Conservation (phyloP, 2,113 vertebrate genomes). For the Coracopsis vasa region DNA sequence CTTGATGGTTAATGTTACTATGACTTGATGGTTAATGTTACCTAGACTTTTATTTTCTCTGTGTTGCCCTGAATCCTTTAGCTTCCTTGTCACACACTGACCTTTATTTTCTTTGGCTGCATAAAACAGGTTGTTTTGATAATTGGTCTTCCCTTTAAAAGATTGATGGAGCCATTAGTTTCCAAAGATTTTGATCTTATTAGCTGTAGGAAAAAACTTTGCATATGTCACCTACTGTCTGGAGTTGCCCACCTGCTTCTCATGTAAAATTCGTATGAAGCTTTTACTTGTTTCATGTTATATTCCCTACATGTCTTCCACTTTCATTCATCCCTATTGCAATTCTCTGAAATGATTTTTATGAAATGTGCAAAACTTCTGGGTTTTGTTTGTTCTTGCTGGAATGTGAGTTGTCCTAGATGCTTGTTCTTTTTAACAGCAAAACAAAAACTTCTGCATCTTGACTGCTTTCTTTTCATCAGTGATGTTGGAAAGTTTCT, state of each 20-base stretch:
- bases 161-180: not conserved
- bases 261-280: not conserved
- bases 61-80: not conserved
- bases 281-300: not conserved
- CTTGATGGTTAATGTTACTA: not conserved
- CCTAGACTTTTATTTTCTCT: not conserved
- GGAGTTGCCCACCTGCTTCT: not conserved
- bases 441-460: conserved; percentile 47
- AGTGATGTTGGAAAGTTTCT: conserved; percentile 34
- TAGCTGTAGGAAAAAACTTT: not conserved
- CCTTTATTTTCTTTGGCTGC: not conserved
- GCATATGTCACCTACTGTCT: fast-evolving
- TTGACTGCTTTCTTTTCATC: conserved; percentile 42
- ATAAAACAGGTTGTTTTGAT: not conserved
- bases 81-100: not conserved
- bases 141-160: not conserved
- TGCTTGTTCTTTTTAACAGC: conserved; percentile 36
- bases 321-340: not conserved
- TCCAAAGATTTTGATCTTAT: not conserved
- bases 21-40: not conserved
- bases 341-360: not conserved
- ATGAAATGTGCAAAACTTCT: not conserved
- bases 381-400: conserved; percentile 3
- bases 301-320: not conserved
- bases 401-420: not conserved